Evolutionary conservation across 1,140 invertebrate genomes (phyloP), one percentile per base, ranked within the genome.

Genomic region (Belonocnema kinseyi): DNA sequence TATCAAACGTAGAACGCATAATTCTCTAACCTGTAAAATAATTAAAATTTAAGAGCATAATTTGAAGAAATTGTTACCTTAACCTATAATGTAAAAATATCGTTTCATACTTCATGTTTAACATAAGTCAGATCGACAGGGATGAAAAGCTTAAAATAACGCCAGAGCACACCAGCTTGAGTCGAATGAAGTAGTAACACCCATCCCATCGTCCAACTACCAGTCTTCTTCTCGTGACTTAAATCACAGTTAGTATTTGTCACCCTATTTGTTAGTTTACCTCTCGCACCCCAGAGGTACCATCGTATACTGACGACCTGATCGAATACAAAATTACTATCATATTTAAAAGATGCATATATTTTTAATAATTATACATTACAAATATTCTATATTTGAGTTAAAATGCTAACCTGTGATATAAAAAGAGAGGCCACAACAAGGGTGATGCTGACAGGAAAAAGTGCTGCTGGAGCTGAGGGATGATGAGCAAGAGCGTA

Each of bases 81-180:
- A 46, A 50, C 26, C 6, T 19, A 50, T 50, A 21, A 2, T 51
- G 14, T 10, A 16, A 50, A 72, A 50, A 54, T 50, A 61, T 93
- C 86, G 86, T 93, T 92, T 58, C 94, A 89, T 72, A 97, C 95
- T 93, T 97, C 96, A 85, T 95, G 94, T 85, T 97, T 97, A 11
- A 97, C 96, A 81, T 94, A 94, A 76, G 94, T 89, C 58, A 97
- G 88, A 88, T 98, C 95, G n/a, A 97, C 95, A 61, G 97, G 97
- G 75, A 97, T 95, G 80, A 98, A 95, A 1, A 98, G 92, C 78
- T 96, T 94, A 78, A 97, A 96, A 87, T 98, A 98, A 82, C 97
- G 91, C 97, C 97, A 98, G 14, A 98, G 91, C 56, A 98, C 95
- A 6, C 97, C 97, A 77, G 96, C 92, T 89, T 97, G 96, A 3